Base-by-base conservation (phyloP, 2,888 invertebrate genomes). In the Phytoseiulus persimilis region DNA sequence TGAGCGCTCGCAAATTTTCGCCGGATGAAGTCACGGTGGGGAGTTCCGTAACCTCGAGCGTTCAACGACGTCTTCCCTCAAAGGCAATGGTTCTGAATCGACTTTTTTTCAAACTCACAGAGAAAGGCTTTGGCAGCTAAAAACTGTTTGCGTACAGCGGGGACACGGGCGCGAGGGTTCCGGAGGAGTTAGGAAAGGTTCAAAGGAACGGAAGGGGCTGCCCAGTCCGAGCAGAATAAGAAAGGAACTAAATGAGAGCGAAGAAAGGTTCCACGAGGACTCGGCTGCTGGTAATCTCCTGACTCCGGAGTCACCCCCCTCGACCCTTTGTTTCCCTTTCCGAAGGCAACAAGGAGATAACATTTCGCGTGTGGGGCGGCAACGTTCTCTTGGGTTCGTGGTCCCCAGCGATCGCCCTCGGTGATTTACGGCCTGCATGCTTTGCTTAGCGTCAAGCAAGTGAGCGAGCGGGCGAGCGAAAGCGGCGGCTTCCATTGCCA, bases 391-490 rank as follows among this genome's bases (percentile, higher is more conserved):
- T 23, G 65, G 65, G 65, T 23, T 65, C 65, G 18, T 28, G 65
- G 65, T 65, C 65, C 65, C 65, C 14, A 65, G 65, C 65, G 65
- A 65, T 65, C 65, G 65, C 28, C 65, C 65, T 65, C 65, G 65
- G 65, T 65, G 65, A 65, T 65, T 65, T 65, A 65, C 65, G 65
- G 65, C 65, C 65, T 65, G 65, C 65, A 65, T 65, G 65, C 65
- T 65, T 65, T 65, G 65, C 65, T 65, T 28, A 28, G 65, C 65
- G 65, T 65, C 65, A 65, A 65, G 65, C 28, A 65, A 65, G 65
- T 23, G 2, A 65, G 65, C 65, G 18, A 65, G 65, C 28, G 18
- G 18, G 65, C 65, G 11, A 65, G 65, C 65, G 65, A 65, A 65
- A 65, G 11, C 65, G 18, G 39, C 39, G 65, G 65, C 65, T 28